Evolutionary conservation across 2,888 invertebrate genomes (phyloP), one percentile per base, ranked within the genome.

Genomic region (Lasioglossum leucozonium): DNA sequence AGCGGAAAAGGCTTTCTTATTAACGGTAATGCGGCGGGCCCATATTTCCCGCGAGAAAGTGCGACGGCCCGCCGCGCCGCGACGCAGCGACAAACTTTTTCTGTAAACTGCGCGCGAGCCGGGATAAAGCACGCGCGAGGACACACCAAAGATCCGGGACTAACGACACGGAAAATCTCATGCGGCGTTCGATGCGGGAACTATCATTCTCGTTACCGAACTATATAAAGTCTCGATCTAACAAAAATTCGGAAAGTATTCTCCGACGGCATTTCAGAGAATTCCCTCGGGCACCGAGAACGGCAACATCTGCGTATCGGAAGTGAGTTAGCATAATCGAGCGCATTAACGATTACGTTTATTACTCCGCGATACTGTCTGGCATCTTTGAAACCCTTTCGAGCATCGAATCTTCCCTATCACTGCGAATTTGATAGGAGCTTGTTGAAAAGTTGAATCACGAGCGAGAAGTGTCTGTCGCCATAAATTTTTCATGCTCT

Each of bases 141-240:
- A 80, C 82, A 80, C 82, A 76, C 82, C 78, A 11, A n/a, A 85
- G 86, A 88, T 86, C 71, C 71, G 86, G 69, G 72, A 87, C 76
- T 82, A 91, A 91, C 88, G 87, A 83, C 69, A 78, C 86, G 87
- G 88, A 91, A 90, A 90, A 89, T 91, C 87, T 81, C 67, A 62
- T 77, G 72, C 76, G 77, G 74, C 78, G 77, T 88, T 79, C 71
- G 47, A 30, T 42, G 78, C 73, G 73, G 79, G 75, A 85, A 83
- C 83, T 79, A 83, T 89, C 86, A 79, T 88, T 87, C 65, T 86
- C 76, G 79, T 83, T 74, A 62, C 30, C n/a, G 11, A 5, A 34
- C 42, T 22, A 37, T 11, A 10, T 11, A 11, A 8, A 30, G 2
- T 34, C 40, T 22, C 40, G 51, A 42, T 30, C 40, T 16, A 4